These are phyloP conservation scores for Pseudomyrmex gracilis DNA, from an alignment of 1,140 invertebrate species.

Conservation along the genomic window DNA sequence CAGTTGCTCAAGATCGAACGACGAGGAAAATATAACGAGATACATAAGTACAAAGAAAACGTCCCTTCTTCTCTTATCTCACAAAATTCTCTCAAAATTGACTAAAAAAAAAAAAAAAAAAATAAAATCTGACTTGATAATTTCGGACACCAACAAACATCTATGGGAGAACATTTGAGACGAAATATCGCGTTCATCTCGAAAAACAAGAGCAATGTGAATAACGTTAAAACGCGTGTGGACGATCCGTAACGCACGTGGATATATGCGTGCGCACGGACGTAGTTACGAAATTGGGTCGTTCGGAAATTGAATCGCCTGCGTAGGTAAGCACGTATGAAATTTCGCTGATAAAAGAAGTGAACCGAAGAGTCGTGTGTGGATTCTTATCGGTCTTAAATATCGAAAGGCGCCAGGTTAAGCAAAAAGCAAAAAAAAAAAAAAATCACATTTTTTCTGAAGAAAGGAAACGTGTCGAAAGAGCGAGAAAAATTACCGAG, in stretches of 20 bases:
- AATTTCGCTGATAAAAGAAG: conserved; percentile 72
- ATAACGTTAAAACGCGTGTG: conserved; percentile 20
- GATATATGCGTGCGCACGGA: conserved; percentile 29
- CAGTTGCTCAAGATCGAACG: background rate
- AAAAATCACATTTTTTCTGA: no score
- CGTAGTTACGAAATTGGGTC: conserved; percentile 82
- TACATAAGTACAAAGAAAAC: background rate
- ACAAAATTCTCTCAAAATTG: background rate
- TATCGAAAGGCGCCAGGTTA: conserved; percentile 57
- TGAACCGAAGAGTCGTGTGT: conserved; percentile 36
- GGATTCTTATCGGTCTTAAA: conserved; percentile 68
- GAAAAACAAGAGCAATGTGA: background rate
- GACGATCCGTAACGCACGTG: conserved; percentile 31
- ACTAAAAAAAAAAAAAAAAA: no score
- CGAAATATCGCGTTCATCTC: no score
- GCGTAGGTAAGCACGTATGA: conserved; percentile 62
- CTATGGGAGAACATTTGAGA: no score
- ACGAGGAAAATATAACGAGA: background rate
- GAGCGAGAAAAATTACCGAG: no score
- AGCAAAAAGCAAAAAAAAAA: conserved; percentile 24
- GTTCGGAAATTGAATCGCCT: conserved; percentile 79
- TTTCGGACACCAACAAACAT: no score
- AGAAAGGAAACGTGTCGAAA: no score
- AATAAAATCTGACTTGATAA: background rate
- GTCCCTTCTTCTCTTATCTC: background rate